Conservation (phyloP, 2,113 vertebrate species). For the Theristicus caerulescens region DNA sequence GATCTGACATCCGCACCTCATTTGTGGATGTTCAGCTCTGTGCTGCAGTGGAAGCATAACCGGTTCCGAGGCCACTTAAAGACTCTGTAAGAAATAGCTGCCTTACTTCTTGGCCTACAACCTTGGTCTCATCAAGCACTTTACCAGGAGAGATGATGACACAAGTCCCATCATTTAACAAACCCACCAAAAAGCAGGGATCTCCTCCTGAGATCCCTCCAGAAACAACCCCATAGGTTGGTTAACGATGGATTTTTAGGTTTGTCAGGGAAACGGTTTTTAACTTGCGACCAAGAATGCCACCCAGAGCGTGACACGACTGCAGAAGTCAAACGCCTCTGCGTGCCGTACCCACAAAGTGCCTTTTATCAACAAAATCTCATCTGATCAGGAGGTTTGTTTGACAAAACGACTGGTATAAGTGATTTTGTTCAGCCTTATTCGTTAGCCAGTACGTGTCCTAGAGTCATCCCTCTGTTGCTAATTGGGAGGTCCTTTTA, state of each 20-base stretch:
- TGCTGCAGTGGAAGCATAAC: not conserved
- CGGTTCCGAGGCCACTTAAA: not conserved
- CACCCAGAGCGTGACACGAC: rapidly evolving
- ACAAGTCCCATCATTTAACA: not conserved
- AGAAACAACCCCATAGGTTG: rapidly evolving
- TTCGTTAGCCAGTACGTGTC: not conserved
- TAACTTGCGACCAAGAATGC: not conserved
- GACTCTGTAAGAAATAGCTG: no score
- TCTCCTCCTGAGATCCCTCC: not conserved
- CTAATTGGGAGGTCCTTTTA: not conserved
- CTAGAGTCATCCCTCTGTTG: no score
- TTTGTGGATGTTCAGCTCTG: not conserved
- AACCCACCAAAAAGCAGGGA: not conserved
- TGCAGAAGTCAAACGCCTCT: not conserved
- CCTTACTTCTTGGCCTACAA: not conserved
- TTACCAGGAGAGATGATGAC: not conserved
- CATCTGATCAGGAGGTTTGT: not conserved
- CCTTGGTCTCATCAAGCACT: not conserved
- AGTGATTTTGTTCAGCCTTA: not conserved
- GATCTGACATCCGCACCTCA: rapidly evolving
- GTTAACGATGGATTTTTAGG: not conserved
- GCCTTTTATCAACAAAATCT: not conserved
- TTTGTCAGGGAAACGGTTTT: not conserved
- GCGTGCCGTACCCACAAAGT: rapidly evolving
- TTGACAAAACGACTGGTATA: no score